Evolutionary conservation across 2,113 vertebrate species (phyloP).

Genomic region (Protobothrops flavoviridis): DNA sequence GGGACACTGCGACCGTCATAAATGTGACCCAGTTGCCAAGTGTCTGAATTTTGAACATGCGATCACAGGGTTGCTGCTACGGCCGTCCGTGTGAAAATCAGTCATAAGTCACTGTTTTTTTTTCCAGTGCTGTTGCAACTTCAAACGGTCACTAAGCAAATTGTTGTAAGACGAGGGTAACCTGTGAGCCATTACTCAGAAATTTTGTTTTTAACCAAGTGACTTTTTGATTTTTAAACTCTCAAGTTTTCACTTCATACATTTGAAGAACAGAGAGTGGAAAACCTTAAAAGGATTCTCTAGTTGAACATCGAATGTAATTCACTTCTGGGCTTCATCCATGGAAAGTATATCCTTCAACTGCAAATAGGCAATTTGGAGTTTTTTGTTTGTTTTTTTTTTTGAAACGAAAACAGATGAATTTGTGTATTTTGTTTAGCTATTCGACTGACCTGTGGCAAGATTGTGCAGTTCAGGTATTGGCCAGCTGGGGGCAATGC

Average conservation of each 20-base stretch:
- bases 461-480: background rate
- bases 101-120: background rate
- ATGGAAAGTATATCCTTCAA: background rate
- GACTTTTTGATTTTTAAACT: background rate
- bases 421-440: background rate
- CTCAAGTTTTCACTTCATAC: background rate
- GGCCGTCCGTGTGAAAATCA: background rate
- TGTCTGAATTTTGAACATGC: no score
- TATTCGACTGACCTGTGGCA: background rate
- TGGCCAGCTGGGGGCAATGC: slow-evolving; percentile 54
- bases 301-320: background rate
- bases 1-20: no score
- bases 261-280: background rate
- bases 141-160: background rate
- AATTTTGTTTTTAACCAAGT: background rate
- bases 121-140: background rate
- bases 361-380: background rate
- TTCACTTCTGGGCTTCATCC: background rate
- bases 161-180: background rate
- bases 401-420: background rate
- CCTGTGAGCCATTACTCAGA: background rate
- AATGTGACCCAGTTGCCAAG: no score
- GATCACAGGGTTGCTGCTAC: fast-evolving
- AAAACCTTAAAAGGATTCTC: background rate
- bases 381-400: background rate